Conservation (phyloP, 2,797 vertebrate species). For the Anguilla megastoma region DNA sequence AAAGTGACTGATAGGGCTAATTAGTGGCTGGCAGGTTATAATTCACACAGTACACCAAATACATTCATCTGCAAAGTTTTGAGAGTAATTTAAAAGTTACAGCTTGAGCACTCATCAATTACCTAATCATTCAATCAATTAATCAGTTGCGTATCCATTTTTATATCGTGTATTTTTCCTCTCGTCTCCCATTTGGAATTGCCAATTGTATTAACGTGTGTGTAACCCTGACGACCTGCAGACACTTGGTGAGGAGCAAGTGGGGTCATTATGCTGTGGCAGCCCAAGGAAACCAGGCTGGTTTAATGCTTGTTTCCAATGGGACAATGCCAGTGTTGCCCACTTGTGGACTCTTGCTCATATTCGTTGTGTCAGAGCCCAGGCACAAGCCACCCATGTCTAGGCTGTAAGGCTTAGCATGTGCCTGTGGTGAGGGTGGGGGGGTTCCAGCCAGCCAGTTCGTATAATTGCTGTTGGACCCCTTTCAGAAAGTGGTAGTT, state of each 20-base stretch:
- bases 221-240: not conserved
- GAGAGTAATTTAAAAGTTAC: not conserved
- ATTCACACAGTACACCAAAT: not conserved
- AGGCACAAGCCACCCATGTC: too few relatives aligned
- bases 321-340: too few relatives aligned
- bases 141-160: not conserved
- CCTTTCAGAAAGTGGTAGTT: not conserved
- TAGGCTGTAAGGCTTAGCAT: too few relatives aligned
- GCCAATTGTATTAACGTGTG: not conserved
- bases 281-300: too few relatives aligned
- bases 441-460: not conserved
- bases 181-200: not conserved
- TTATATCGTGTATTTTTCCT: not conserved
- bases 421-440: too few relatives aligned
- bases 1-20: conserved; percentile 14
- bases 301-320: too few relatives aligned
- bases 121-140: not conserved
- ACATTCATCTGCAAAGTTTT: not conserved
- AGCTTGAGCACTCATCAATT: not conserved
- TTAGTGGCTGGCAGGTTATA: conserved; percentile 5
- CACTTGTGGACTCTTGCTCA: too few relatives aligned
- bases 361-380: too few relatives aligned
- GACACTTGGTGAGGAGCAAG: not conserved
- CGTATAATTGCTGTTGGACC: not conserved
- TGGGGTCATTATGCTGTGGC: too few relatives aligned